phyloP scores from a whole-genome alignment of 1,140 invertebrate genomes.

The Grapholita molesta region DNA sequence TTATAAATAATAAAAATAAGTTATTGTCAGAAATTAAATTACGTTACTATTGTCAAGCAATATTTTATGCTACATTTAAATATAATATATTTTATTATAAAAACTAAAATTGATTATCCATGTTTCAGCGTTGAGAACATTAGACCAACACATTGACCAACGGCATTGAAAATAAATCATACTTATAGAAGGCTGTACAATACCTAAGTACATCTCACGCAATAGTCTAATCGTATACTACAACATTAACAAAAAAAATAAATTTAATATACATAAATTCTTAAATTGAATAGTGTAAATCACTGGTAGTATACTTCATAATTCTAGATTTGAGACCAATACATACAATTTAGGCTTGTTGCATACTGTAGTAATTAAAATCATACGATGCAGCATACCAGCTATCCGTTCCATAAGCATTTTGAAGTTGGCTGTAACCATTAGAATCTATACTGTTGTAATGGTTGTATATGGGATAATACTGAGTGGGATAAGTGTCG shows the following conservation, averaged over 20 bases:
- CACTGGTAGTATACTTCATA: background rate
- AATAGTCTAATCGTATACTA: too few relatives aligned
- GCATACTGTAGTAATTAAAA: background rate
- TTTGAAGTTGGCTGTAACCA: background rate
- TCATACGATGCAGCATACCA: background rate
- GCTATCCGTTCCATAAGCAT: background rate
- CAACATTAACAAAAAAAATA: background rate
- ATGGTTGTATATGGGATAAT: conserved; percentile 32
- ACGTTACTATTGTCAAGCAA: too few relatives aligned
- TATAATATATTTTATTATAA: too few relatives aligned
- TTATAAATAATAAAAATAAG: too few relatives aligned
- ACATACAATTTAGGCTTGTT: conserved; percentile 10
- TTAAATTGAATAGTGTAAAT: background rate
- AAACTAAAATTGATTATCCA: too few relatives aligned
- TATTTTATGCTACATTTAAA: too few relatives aligned
- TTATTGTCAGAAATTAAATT: too few relatives aligned
- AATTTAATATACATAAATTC: background rate
- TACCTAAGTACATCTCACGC: too few relatives aligned
- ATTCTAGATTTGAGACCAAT: conserved; percentile 23
- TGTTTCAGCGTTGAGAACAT: too few relatives aligned
- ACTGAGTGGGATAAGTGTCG: conserved; percentile 37
- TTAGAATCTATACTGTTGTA: background rate
- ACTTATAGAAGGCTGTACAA: too few relatives aligned
- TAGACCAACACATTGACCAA: too few relatives aligned
- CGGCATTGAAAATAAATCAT: too few relatives aligned